phyloP scores from a whole-genome alignment of 1,140 invertebrate genomes.

The Ostrea edulis region DNA sequence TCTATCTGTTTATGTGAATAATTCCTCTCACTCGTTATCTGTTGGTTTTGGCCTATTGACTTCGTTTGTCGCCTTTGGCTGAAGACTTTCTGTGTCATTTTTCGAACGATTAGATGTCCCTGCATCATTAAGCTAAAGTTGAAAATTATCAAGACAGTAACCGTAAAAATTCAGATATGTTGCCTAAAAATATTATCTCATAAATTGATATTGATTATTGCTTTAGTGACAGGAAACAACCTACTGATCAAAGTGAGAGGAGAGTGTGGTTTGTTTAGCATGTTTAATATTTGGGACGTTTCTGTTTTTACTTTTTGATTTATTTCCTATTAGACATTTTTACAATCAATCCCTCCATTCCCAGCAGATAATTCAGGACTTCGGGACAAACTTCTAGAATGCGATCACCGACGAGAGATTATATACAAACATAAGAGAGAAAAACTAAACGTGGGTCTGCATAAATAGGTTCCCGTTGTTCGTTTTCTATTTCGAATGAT shows the following conservation, averaged over 20 bases:
- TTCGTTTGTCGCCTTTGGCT: not conserved
- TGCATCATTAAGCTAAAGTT: not conserved
- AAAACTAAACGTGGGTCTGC: constrained; percentile 2
- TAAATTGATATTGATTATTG: constrained; percentile 21
- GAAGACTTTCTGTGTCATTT: not conserved
- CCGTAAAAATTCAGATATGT: not conserved
- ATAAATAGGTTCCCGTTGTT: constrained; percentile 32
- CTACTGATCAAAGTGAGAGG: constrained; percentile 20
- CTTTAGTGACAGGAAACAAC: not conserved
- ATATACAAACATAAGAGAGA: not conserved
- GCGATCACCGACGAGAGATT: not conserved
- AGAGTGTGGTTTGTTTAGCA: not conserved
- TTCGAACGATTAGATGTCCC: not conserved
- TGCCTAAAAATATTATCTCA: not conserved
- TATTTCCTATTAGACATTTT: constrained; percentile 28
- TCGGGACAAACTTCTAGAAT: constrained; percentile 17
- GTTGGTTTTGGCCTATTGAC: constrained; percentile 28
- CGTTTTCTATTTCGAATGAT: not conserved
- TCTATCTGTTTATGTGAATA: not conserved
- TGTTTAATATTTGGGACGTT: not conserved
- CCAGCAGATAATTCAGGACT: constrained; percentile 8
- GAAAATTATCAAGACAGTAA: constrained; percentile 11
- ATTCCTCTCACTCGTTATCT: constrained; percentile 16
- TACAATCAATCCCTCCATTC: constrained; percentile 1
- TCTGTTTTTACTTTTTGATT: not conserved